A percentile compares a stretch with the other conserved stretches of the same genome.
These are phyloP conservation scores for Parasteatoda tepidariorum DNA, from an alignment of 1,140 invertebrate genomes.

Conservation along the genomic window DNA sequence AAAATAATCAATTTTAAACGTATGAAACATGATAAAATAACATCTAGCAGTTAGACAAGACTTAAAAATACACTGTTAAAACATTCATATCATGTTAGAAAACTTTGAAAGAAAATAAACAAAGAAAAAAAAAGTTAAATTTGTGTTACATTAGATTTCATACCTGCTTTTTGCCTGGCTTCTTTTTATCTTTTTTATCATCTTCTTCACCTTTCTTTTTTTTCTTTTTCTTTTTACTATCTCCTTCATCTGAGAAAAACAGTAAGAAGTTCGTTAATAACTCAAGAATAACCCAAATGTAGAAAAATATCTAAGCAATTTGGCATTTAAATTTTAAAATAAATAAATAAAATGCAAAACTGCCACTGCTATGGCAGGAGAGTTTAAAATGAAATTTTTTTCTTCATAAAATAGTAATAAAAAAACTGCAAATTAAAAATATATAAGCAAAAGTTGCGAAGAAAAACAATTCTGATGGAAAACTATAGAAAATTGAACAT, in stretches of 20 bases:
- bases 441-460: too few relatives aligned
- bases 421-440: too few relatives aligned
- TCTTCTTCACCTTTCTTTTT: constrained; percentile 61
- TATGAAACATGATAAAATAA: too few relatives aligned
- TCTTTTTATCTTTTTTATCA: constrained; percentile 62
- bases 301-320: not conserved
- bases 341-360: not conserved
- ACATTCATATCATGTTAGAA: not conserved
- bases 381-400: too few relatives aligned
- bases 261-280: not conserved
- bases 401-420: too few relatives aligned
- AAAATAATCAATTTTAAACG: too few relatives aligned
- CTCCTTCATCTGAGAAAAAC: constrained; percentile 29
- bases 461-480: too few relatives aligned
- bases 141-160: not conserved
- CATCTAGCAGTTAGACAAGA: too few relatives aligned
- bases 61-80: too few relatives aligned
- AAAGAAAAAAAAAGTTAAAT: not conserved
- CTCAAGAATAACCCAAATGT: not conserved
- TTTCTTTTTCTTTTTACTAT: constrained; percentile 68
- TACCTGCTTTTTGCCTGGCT: constrained; percentile 51
- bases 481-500: too few relatives aligned
- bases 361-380: too few relatives aligned
- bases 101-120: not conserved
- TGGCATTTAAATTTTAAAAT: not conserved